phyloP scores from a whole-genome alignment of 2,113 vertebrate species.

The Gymnobelideus leadbeateri region DNA sequence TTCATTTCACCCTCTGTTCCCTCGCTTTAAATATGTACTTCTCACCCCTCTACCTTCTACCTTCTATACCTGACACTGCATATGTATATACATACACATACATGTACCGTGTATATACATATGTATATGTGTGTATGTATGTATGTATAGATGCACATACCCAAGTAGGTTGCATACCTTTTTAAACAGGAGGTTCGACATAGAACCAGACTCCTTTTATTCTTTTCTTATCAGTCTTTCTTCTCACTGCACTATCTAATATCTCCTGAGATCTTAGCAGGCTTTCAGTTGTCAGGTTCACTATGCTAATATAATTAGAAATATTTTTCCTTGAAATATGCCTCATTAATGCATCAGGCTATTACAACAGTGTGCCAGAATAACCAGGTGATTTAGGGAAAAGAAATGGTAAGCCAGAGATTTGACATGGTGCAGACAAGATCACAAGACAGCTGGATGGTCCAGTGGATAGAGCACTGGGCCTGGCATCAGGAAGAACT shows the following conservation, averaged over 20 bases:
- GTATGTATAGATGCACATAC: background rate
- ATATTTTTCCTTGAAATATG: background rate
- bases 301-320: background rate
- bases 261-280: background rate
- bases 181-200: background rate
- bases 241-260: background rate
- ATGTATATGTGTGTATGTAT: background rate
- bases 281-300: background rate
- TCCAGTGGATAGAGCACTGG: background rate
- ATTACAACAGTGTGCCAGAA: background rate
- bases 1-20: background rate
- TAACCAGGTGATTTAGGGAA: background rate
- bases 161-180: background rate
- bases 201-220: background rate
- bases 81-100: background rate
- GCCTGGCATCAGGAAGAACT: background rate
- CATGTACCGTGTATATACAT: background rate
- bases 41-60: background rate
- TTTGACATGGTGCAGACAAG: background rate
- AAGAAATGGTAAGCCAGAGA: background rate
- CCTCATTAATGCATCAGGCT: background rate
- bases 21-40: background rate
- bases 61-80: background rate
- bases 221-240: background rate
- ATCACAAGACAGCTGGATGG: background rate